Base-by-base conservation (phyloP, 1,140 invertebrate genomes). In the Yoshiicerus persimilis region DNA sequence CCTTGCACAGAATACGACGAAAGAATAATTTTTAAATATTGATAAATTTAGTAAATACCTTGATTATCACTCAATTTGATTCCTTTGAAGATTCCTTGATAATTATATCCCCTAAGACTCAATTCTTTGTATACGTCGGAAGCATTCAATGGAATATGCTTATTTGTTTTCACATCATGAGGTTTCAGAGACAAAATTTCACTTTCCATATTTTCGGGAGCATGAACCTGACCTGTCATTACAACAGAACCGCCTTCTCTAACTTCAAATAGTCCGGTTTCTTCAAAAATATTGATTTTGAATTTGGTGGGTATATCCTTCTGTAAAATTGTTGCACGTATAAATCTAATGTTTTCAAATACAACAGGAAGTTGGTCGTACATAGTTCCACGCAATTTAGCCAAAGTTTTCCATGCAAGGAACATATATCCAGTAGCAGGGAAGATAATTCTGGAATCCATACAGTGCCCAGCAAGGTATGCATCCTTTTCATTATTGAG, bases 351-450 rank as follows among this genome's bases (percentile, higher is more conserved):
- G 92, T 99, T 95, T 92, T 99, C 96, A 91, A 99, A 94, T 4
- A 96, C 93, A 0, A 99, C 95, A 0, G 97, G 95, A 2, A 96
- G 94, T 90, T 97, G 95, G 91, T 97, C 95, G 89, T 94, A 96
- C 86, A 96, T 95, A 39, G 94, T 94, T 20, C 96, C 95, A 84
- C 95, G 94, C 75, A 98, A 92, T 92, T 97, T 98, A 3, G 98
- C 97, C 88, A 98, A 95, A 0, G 97, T 97, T 92, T 96, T 96
- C 98, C 98, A 99, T 0, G 96, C 98, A 1, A 99, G 92, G 1
- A 95, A 95, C 93, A 99, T 93, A 92, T 99, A 99, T 10, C 98
- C 98, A 77, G 98, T 99, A 62, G 98, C 98, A 11, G 98, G 98
- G 93, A 98, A 99, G 3, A 99, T 93, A 39, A 98, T 94, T 91